phyloP scores from a whole-genome alignment of 92 coral and sea anemone genomes.

The Palythoa grandis region DNA sequence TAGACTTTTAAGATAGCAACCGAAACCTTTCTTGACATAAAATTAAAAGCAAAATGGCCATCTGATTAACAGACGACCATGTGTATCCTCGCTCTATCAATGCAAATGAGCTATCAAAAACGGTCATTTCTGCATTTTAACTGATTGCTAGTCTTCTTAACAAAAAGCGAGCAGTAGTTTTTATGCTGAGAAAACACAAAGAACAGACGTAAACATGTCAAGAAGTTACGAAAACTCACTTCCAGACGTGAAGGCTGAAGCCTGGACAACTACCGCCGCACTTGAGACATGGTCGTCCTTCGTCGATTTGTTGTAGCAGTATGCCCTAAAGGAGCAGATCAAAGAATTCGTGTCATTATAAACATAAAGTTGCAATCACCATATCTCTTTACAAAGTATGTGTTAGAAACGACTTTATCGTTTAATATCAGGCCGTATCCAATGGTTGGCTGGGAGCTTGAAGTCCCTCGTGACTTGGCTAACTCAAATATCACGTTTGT shows the following conservation, averaged over 20 bases:
- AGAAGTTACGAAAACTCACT: slow-evolving; percentile 51
- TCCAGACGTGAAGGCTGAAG: slow-evolving; percentile 90
- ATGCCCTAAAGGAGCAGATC: slow-evolving; percentile 64
- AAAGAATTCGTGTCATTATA: not conserved
- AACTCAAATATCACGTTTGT: slow-evolving; percentile 3
- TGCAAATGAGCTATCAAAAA: not conserved
- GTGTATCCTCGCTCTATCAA: not conserved
- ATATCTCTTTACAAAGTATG: slow-evolving; percentile 4
- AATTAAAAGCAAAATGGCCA: not conserved
- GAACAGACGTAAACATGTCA: slow-evolving; percentile 13
- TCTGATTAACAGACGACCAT: slow-evolving; percentile 2
- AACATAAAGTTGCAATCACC: not conserved
- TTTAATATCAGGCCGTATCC: not conserved
- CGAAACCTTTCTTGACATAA: not conserved
- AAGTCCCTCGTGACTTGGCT: not conserved
- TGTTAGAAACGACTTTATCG: not conserved
- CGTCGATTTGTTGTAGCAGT: slow-evolving; percentile 84
- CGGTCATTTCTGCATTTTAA: not conserved
- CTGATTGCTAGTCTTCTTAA: not conserved
- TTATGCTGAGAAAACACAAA: slow-evolving; percentile 10
- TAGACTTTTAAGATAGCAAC: not conserved
- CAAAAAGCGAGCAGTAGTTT: not conserved
- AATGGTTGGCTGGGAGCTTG: not conserved
- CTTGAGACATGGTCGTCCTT: slow-evolving; percentile 85
- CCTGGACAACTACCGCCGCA: slow-evolving; percentile 88